These are phyloP conservation scores for Lerista edwardsae DNA, from an alignment of 2,797 vertebrate genomes.

Conservation along the genomic window DNA sequence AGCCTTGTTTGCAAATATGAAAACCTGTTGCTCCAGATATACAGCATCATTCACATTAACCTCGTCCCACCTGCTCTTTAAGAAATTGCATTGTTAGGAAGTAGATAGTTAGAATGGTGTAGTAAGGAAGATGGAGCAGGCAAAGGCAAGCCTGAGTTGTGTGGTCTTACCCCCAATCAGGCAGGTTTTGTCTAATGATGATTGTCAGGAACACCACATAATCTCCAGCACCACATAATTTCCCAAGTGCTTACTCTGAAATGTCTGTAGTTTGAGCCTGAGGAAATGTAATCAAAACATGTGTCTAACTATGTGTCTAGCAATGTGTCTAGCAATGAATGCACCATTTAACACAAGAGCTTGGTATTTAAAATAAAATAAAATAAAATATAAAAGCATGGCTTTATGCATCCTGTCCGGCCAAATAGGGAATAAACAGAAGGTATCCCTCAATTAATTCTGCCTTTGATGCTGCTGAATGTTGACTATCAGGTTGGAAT, in stretches of 20 bases:
- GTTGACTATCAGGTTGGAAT: constrained; percentile 12
- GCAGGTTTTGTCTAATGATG: not conserved
- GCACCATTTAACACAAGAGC: not conserved
- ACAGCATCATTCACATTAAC: not conserved
- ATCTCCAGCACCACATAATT: not conserved
- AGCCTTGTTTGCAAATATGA: not conserved
- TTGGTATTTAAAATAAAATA: not conserved
- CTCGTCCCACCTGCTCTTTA: not conserved
- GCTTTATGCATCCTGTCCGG: not conserved
- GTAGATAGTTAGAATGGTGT: not conserved
- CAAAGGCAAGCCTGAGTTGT: not conserved
- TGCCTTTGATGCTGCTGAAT: not conserved
- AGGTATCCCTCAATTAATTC: constrained; percentile 12
- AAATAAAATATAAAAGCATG: constrained; percentile 19
- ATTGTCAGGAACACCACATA: not conserved
- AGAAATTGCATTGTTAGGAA: not conserved
- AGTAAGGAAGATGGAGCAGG: not conserved
- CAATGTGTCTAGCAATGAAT: constrained; percentile 21
- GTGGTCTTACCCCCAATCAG: not conserved
- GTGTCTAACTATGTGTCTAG: constrained; percentile 19
- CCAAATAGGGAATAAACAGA: not conserved
- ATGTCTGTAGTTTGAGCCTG: accelerated
- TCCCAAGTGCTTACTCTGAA: not conserved
- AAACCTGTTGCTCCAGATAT: not conserved
- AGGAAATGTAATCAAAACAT: constrained; percentile 1